Conservation (phyloP, 35 echinoderm and acorn worm genomes). For the Ophioderma brevispina region DNA sequence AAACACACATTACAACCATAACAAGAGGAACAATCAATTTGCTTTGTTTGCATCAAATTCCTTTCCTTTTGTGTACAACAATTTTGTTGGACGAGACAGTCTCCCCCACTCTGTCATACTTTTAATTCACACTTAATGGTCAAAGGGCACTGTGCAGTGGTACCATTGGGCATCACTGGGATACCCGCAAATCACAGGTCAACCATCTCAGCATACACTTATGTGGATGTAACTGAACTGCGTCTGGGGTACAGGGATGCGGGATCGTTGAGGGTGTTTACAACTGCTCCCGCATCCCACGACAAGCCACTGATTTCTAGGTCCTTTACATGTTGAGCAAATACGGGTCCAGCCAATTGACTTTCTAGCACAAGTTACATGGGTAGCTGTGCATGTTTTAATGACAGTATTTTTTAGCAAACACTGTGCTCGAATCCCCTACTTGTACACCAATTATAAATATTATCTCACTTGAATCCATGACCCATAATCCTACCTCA, state of each 20-base stretch:
- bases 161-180: neutral
- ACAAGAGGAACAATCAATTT: conserved; percentile 10
- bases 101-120: neutral
- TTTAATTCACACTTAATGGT: neutral
- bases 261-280: neutral
- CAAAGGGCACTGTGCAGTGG: neutral
- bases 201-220: neutral
- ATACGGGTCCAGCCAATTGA: no score
- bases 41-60: neutral
- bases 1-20: conserved; percentile 1
- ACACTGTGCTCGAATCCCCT: no score
- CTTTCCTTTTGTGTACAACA: neutral
- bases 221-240: neutral
- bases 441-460: no score
- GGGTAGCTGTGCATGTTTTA: no score
- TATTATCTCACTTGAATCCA: no score
- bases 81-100: neutral
- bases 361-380: no score
- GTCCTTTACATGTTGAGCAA: no score
- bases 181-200: neutral
- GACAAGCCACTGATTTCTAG: no score
- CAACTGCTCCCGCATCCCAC: neutral
- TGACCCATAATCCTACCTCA: no score
- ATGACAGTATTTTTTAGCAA: no score
- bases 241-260: neutral